Evolutionary conservation across 2,113 vertebrate genomes (phyloP), one percentile per base, ranked within the genome.

Genomic region (Entelurus aequoreus): DNA sequence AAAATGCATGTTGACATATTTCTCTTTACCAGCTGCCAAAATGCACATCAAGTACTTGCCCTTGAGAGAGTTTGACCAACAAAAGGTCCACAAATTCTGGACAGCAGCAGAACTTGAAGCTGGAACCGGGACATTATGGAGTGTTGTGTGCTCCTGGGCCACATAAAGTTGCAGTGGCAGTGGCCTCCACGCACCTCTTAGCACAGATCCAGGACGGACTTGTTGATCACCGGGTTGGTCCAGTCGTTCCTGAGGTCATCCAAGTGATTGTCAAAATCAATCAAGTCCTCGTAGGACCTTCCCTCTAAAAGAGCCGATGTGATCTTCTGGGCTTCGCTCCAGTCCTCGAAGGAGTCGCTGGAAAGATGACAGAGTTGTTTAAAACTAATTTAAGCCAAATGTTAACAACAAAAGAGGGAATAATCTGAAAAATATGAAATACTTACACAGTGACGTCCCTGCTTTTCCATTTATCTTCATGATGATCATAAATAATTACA

Each of bases 191-290:
- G 50, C 68, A 46, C 28, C 13, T 56, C 60, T 89, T 90, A 99
- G 77, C 97, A 98, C 48, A 99, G 89, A 85, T 99, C 94, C 62
- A 99, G 87, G 55, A 98, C 93, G 0, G 94, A 94, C 81, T 96
- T 98, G 85, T 99, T 98, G 86, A 99, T 95, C 81, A 97, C 94
- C 0, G 97, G 95, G 81, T 99, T 99, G 40, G 97, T 96, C 97
- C 97, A 99, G 87, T 99, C 97, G 1, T 98, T 98, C 56, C 97
- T 91, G 49, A 99, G 93, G 78, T 99, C 97, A 21, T 99, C 97
- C 87, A 98, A 84, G 84, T 99, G 97, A 80, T 98, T 96, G 77
- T 99, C 96, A 46, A 99, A 99, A 88, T 98, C 97, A 75, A 96
- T 90, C 0, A 99, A 92, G 0, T 89, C 92, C 74, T 99, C 96